Conservation (phyloP, 2,888 invertebrate genomes). For the Melanotus villosus region DNA sequence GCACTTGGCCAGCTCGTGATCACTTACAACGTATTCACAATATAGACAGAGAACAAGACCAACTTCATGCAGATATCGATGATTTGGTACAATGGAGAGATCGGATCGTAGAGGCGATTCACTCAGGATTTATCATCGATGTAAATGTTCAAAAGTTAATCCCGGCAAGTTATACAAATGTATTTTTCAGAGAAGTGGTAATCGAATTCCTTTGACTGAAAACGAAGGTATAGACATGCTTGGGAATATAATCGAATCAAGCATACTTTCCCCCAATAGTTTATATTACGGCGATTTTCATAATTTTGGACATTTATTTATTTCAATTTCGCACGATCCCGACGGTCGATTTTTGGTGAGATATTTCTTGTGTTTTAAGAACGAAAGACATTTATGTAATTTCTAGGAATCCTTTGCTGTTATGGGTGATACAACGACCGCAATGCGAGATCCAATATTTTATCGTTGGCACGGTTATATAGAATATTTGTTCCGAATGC, state of each 20-base stretch:
- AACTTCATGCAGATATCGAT: slow-evolving; percentile 76
- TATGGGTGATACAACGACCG: slow-evolving; percentile 87
- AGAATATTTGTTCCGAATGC: slow-evolving; percentile 83
- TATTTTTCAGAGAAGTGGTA: slow-evolving; percentile 76
- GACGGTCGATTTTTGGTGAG: slow-evolving; percentile 80
- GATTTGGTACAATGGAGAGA: slow-evolving; percentile 84
- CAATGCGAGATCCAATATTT: slow-evolving; percentile 90
- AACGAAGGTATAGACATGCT: slow-evolving; percentile 81
- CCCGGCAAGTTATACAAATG: no score
- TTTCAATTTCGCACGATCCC: slow-evolving; percentile 85
- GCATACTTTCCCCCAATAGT: slow-evolving; percentile 78
- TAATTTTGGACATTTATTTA: slow-evolving; percentile 85
- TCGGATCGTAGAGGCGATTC: slow-evolving; percentile 80
- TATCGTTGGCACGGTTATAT: slow-evolving; percentile 89
- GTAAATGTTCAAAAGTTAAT: no score
- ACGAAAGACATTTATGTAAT: background rate
- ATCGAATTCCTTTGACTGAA: slow-evolving; percentile 74
- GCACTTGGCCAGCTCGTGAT: slow-evolving; percentile 83
- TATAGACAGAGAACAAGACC: slow-evolving; percentile 78
- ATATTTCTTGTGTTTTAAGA: background rate
- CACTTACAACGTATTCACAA: slow-evolving; percentile 72
- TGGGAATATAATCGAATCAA: slow-evolving; percentile 85
- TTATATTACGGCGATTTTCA: slow-evolving; percentile 85
- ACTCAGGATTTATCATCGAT: slow-evolving; percentile 73
- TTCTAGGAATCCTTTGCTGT: slow-evolving; percentile 86